These are phyloP conservation scores for Scylla paramamosain DNA, from an alignment of 1,140 invertebrate species.

Conservation along the genomic window DNA sequence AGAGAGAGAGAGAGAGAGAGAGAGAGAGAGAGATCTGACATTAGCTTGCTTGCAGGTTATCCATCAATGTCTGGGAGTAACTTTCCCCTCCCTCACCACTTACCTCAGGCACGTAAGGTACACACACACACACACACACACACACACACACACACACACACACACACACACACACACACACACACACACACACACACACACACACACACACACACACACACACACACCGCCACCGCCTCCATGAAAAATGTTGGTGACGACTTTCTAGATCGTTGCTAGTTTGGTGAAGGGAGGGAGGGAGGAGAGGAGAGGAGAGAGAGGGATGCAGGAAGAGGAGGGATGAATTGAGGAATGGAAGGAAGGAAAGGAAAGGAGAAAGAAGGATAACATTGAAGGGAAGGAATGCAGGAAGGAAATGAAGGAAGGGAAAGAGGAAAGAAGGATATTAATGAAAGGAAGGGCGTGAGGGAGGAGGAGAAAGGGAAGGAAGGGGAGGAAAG, in stretches of 20 bases:
- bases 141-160: slow-evolving; percentile 16
- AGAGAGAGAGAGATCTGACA: not conserved
- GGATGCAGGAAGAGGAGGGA: not conserved
- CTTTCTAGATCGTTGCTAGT: not conserved
- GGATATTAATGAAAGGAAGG: too few species aligned
- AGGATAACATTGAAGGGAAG: not conserved
- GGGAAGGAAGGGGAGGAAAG: too few species aligned
- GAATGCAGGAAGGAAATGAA: too few species aligned
- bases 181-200: slow-evolving; percentile 20
- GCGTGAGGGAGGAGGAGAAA: too few species aligned
- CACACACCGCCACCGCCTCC: not conserved
- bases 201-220: slow-evolving; percentile 6
- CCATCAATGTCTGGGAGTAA: not conserved
- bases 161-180: slow-evolving; percentile 8
- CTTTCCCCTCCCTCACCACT: not conserved
- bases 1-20: too few species aligned
- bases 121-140: slow-evolving; percentile 15
- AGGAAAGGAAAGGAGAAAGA: not conserved
- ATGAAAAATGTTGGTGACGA: slow-evolving; percentile 22
- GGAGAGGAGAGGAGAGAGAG: not conserved
- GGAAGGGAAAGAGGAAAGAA: too few species aligned
- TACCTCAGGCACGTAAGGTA: not conserved
- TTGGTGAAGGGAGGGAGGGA: not conserved
- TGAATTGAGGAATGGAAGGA: not conserved
- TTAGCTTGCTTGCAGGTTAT: not conserved